Evolutionary conservation across 2,113 vertebrate genomes (phyloP).

Genomic region (Scartelaos histophorus): DNA sequence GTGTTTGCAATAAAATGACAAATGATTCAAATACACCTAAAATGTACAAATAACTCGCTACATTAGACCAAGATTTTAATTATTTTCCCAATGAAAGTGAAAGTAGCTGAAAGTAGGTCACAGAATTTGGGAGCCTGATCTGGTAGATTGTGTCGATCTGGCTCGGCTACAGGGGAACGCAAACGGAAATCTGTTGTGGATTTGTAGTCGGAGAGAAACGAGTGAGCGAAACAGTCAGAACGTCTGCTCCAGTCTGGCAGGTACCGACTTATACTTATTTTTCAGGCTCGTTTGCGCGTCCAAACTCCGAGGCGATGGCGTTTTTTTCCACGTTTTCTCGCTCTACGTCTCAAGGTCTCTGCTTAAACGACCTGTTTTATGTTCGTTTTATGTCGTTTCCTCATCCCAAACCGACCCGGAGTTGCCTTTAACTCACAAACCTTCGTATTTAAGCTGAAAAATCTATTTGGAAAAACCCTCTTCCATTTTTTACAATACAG

Average conservation of each 20-base stretch:
- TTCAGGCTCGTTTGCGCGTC: no score
- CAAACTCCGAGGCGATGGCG: no score
- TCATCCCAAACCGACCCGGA: no score
- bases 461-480: no score
- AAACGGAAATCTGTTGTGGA: slow-evolving; percentile 79
- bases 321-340: no score
- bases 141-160: slow-evolving; percentile 82
- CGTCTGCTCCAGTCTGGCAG: slow-evolving; percentile 71
- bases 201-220: slow-evolving; percentile 67
- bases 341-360: no score
- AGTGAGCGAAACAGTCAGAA: slow-evolving; percentile 71
- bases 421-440: no score
- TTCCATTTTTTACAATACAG: no score
- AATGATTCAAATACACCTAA: no score
- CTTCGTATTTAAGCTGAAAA: no score
- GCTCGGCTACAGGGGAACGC: slow-evolving; percentile 74
- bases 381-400: background rate
- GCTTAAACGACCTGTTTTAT: background rate
- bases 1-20: no score
- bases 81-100: slow-evolving; percentile 14
- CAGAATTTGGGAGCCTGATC: slow-evolving; percentile 70
- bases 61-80: slow-evolving; percentile 15
- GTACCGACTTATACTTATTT: background rate
- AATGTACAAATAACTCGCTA: no score
- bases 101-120: slow-evolving; percentile 64